A percentile compares a stretch with the other conserved stretches of the same genome.
phyloP scores from a whole-genome alignment of 1,140 invertebrate species.

The Sogatella furcifera region DNA sequence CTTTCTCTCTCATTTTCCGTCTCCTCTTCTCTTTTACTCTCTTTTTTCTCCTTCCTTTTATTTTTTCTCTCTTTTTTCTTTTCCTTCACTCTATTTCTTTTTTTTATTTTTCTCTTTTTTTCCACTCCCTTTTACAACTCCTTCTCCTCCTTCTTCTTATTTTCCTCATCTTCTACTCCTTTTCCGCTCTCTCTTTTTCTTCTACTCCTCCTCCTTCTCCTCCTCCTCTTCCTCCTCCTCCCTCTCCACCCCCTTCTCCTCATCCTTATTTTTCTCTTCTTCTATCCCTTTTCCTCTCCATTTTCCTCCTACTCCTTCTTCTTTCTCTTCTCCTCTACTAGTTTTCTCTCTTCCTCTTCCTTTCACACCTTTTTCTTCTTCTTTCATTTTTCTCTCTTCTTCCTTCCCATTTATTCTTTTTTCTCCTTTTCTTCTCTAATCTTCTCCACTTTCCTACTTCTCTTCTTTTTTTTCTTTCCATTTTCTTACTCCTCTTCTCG shows the following conservation, averaged over 20 bases:
- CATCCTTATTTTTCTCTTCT: conserved; percentile 26
- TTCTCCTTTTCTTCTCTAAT: conserved; percentile 6
- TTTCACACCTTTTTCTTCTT: neutral
- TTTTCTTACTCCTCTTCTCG: conserved; percentile 14
- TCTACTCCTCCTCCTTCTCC: neutral
- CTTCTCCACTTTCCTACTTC: conserved; percentile 1
- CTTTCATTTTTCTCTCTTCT: no score
- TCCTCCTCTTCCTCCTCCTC: neutral
- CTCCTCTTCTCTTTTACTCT: neutral
- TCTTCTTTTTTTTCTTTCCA: neutral
- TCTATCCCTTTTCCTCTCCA: conserved; percentile 18
- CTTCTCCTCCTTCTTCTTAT: neutral
- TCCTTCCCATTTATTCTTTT: neutral
- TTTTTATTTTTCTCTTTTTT: neutral
- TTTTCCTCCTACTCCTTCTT: conserved; percentile 17
- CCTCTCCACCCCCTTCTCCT: conserved; percentile 10
- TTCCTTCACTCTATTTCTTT: neutral
- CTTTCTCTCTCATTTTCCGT: neutral
- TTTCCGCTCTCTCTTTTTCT: neutral
- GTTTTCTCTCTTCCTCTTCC: conserved; percentile 14
- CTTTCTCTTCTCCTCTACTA: conserved; percentile 19
- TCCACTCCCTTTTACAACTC: neutral
- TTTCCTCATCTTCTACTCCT: neutral
- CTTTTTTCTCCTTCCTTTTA: neutral
- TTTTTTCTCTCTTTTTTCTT: no score